These are phyloP conservation scores for Burhinus bistriatus DNA, from an alignment of 2,113 vertebrate species.

Conservation along the genomic window DNA sequence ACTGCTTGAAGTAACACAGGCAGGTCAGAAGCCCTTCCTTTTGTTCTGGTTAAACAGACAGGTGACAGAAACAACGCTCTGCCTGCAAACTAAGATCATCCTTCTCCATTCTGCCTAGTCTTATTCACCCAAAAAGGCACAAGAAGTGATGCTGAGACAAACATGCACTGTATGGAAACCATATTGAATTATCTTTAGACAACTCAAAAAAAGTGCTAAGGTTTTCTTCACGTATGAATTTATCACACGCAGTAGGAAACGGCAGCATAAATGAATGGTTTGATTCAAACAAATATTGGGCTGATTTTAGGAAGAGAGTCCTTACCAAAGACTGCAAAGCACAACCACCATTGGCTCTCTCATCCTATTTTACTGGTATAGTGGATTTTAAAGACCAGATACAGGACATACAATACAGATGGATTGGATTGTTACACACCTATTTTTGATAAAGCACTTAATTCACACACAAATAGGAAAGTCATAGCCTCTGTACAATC, in stretches of 20 bases:
- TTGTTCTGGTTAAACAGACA: background rate
- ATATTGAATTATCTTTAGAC: background rate
- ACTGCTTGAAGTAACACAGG: background rate
- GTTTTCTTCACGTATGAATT: background rate
- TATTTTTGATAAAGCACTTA: background rate
- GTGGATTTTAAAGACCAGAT: background rate
- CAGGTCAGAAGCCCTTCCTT: background rate
- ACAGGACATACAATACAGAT: background rate
- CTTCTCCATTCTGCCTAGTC: background rate
- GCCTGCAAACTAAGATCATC: background rate
- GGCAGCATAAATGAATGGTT: background rate
- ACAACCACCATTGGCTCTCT: background rate
- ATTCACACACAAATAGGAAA: background rate
- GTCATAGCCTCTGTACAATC: background rate
- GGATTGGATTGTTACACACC: accelerated
- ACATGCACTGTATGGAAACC: background rate
- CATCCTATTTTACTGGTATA: background rate
- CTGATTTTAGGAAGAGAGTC: background rate
- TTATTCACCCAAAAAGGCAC: background rate
- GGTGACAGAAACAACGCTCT: accelerated
- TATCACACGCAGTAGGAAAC: background rate
- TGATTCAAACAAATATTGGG: background rate
- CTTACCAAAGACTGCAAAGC: background rate
- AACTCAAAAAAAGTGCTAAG: background rate
- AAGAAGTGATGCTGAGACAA: background rate